Evolutionary conservation across 2,888 invertebrate genomes (phyloP).

Genomic region (Malacosoma neustria): DNA sequence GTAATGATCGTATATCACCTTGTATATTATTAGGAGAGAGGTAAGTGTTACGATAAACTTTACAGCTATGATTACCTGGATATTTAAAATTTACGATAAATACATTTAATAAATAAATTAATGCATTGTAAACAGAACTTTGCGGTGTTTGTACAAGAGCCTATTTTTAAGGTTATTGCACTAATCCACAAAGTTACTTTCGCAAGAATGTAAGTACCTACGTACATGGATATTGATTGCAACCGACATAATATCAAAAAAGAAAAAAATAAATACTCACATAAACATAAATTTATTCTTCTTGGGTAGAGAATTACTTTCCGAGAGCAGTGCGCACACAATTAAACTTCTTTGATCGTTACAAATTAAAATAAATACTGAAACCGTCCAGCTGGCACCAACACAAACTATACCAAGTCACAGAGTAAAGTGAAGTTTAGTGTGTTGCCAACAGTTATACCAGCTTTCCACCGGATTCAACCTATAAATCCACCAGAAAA

Average conservation of each 20-base stretch:
- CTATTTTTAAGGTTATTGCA: slow-evolving; percentile 24
- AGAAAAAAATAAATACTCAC: slow-evolving; percentile 19
- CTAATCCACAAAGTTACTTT: slow-evolving; percentile 30
- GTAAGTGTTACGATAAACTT: neutral
- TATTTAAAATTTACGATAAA: neutral
- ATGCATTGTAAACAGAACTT: slow-evolving; percentile 7
- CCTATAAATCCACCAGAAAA: too few species aligned
- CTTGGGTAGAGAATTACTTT: too few species aligned
- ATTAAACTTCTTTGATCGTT: too few species aligned
- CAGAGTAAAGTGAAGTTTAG: too few species aligned
- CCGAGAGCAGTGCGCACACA: too few species aligned
- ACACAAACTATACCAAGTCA: too few species aligned
- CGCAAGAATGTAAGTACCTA: slow-evolving; percentile 26
- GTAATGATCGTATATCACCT: slow-evolving; percentile 3
- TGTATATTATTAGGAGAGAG: neutral
- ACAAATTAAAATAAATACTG: slow-evolving; percentile 35
- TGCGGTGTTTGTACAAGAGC: slow-evolving; percentile 10
- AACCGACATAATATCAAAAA: slow-evolving; percentile 19
- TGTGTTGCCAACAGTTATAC: too few species aligned
- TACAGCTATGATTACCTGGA: neutral
- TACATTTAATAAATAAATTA: too few species aligned
- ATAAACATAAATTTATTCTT: slow-evolving; percentile 3
- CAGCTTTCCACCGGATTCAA: too few species aligned
- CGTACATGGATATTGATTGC: slow-evolving; percentile 35
- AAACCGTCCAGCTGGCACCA: slow-evolving; percentile 70